A percentile compares a stretch with the other conserved stretches of the same genome.
phyloP scores from a whole-genome alignment of 2,888 invertebrate genomes.

The Neria commutata region DNA sequence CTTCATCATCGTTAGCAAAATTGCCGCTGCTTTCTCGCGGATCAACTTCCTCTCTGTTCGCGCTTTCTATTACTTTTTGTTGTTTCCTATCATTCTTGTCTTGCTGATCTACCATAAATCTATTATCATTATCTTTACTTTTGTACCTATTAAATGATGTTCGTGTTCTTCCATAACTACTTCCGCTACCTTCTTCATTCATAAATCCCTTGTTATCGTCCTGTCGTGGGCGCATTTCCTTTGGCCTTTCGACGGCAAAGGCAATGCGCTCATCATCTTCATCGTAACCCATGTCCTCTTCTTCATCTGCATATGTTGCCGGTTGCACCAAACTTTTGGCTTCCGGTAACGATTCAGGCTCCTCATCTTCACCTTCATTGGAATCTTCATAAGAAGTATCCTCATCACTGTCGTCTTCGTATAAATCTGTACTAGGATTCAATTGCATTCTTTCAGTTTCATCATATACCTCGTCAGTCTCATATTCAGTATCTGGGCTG shows the following conservation, averaged over 20 bases:
- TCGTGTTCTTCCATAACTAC: conserved; percentile 27
- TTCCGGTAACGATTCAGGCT: conserved; percentile 47
- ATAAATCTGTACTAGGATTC: conserved; percentile 50
- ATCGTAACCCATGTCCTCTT: conserved; percentile 58
- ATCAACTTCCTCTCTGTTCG: conserved; percentile 43
- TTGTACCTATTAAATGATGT: conserved; percentile 33
- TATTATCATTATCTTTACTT: conserved; percentile 34
- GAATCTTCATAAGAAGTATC: conserved; percentile 35
- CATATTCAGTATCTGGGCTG: conserved; percentile 36
- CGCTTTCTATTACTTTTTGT: conserved; percentile 46
- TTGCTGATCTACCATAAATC: conserved; percentile 49
- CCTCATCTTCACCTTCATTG: conserved; percentile 28
- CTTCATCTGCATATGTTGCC: conserved; percentile 36
- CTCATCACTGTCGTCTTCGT: conserved; percentile 50
- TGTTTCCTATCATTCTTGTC: conserved; percentile 45
- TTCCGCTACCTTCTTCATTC: conserved; percentile 56
- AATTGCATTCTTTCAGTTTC: conserved; percentile 50
- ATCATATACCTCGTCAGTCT: conserved; percentile 41
- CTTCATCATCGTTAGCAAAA: conserved; percentile 58
- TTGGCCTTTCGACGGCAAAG: conserved; percentile 43
- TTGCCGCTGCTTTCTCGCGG: conserved; percentile 58
- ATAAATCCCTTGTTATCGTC: conserved; percentile 51
- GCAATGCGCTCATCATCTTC: conserved; percentile 57
- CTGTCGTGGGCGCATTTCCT: conserved; percentile 36
- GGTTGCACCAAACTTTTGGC: conserved; percentile 46